These are phyloP conservation scores for Carposina sasakii DNA, from an alignment of 1,140 invertebrate genomes.

Conservation along the genomic window DNA sequence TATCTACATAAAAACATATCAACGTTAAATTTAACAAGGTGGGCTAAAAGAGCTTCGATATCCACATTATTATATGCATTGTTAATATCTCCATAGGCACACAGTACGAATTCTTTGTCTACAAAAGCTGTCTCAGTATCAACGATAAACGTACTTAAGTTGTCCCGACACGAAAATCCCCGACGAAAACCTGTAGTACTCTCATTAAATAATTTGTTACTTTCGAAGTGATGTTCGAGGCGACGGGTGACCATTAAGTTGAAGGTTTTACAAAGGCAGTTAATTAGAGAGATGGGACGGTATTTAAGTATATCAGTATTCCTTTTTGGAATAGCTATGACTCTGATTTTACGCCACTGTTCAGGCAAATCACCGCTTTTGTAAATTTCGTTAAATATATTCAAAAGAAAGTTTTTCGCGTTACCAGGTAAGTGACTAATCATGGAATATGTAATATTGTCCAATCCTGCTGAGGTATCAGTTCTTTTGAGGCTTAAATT, in stretches of 20 bases:
- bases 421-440: too few relatives aligned
- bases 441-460: too few relatives aligned
- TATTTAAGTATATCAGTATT: too few relatives aligned
- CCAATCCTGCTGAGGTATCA: too few relatives aligned
- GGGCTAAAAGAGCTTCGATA: neutral
- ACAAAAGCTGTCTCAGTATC: slow-evolving; percentile 15
- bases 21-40: neutral
- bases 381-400: too few relatives aligned
- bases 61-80: slow-evolving; percentile 8
- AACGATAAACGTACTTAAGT: slow-evolving; percentile 6
- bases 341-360: slow-evolving; percentile 2
- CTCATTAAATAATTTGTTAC: neutral
- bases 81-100: slow-evolving; percentile 9
- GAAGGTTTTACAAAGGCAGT: neutral
- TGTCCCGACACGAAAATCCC: slow-evolving; percentile 10
- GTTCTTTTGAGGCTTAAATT: too few relatives aligned
- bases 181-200: neutral
- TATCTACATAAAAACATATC: neutral
- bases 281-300: neutral
- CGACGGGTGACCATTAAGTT: slow-evolving; percentile 4
- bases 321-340: slow-evolving; percentile 9
- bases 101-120: slow-evolving; percentile 5
- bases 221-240: slow-evolving; percentile 3
- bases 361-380: neutral
- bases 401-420: too few relatives aligned